Percentiles rank a stretch among this genome's conserved stretches.
Conservation (phyloP, 1,140 invertebrate genomes). For the Drosophila varians region DNA sequence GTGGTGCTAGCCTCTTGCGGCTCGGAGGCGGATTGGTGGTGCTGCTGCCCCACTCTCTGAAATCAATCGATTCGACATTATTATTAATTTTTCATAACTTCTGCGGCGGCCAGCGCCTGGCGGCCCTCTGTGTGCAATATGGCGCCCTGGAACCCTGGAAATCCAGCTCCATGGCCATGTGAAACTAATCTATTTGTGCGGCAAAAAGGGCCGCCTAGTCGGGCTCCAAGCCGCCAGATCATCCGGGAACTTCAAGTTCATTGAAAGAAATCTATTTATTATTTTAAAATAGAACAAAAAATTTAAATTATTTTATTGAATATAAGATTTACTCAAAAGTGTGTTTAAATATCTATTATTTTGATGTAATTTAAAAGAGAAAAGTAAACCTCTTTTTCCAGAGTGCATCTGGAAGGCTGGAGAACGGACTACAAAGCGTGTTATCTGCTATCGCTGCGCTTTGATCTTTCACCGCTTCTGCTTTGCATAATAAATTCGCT, state of each 20-base stretch:
- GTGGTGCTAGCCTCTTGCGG: conserved; percentile 52
- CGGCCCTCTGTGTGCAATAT: conserved; percentile 77
- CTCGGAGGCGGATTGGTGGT: conserved; percentile 27
- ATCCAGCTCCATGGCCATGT: conserved; percentile 64
- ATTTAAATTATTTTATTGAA: not conserved
- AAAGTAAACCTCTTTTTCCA: not conserved
- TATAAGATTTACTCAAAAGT: too few relatives aligned
- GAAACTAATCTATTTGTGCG: conserved; percentile 83
- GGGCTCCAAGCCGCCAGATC: conserved; percentile 2
- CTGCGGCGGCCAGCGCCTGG: conserved; percentile 74
- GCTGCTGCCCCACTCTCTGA: conserved; percentile 58
- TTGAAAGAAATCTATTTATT: not conserved
- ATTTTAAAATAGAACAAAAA: too few relatives aligned
- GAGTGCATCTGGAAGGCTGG: conserved; percentile 11
- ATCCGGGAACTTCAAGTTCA: conserved; percentile 26
- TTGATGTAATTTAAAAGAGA: not conserved
- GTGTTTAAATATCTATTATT: too few relatives aligned
- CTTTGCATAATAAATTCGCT: conserved; percentile 82
- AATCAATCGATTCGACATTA: conserved; percentile 84
- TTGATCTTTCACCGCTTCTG: conserved; percentile 82
- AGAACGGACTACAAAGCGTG: conserved; percentile 45
- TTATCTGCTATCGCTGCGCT: conserved; percentile 79
- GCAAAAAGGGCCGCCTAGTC: conserved; percentile 68
- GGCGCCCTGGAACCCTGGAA: conserved; percentile 77
- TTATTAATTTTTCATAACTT: conserved; percentile 84